Conservation (phyloP, 1,140 invertebrate species). For the Drosophila truncata region DNA sequence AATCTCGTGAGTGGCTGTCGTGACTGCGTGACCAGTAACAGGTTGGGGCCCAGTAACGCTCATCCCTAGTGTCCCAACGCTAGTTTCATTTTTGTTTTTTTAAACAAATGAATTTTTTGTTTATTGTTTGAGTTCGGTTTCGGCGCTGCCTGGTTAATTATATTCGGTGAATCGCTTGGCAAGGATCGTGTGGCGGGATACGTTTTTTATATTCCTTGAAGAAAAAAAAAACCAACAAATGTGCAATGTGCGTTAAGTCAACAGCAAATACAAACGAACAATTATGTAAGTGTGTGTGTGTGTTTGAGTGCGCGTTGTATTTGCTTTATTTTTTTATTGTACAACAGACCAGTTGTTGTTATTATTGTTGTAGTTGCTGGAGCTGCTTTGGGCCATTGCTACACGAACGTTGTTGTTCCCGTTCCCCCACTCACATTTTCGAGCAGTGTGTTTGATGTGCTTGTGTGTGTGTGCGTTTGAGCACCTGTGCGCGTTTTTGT, state of each 20-base stretch:
- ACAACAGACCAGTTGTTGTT: slow-evolving; percentile 55
- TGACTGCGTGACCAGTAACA: slow-evolving; percentile 1
- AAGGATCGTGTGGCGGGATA: slow-evolving; percentile 17
- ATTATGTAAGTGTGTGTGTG: slow-evolving; percentile 76
- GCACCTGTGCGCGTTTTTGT: slow-evolving; percentile 44
- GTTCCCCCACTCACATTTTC: slow-evolving; percentile 75
- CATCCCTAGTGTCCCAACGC: slow-evolving; percentile 12
- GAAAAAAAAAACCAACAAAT: slow-evolving; percentile 43
- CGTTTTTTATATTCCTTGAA: background rate
- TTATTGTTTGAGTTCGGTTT: slow-evolving; percentile 61
- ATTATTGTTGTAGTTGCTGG: slow-evolving; percentile 35
- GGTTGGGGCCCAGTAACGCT: slow-evolving; percentile 3
- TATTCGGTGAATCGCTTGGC: slow-evolving; percentile 45
- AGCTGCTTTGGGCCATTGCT: slow-evolving; percentile 52
- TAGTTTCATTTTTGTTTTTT: slow-evolving; percentile 76
- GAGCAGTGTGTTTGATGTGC: slow-evolving; percentile 7
- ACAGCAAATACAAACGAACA: slow-evolving; percentile 61
- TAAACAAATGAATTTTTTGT: slow-evolving; percentile 76
- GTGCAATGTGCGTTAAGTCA: slow-evolving; percentile 62
- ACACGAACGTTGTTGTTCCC: slow-evolving; percentile 73
- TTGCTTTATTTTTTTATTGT: slow-evolving; percentile 33
- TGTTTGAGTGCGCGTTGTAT: slow-evolving; percentile 35
- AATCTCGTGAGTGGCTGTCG: background rate
- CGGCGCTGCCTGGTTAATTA: slow-evolving; percentile 20
- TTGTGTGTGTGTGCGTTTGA: slow-evolving; percentile 24